These are phyloP conservation scores for Holacanthus passer DNA, from an alignment of 2,113 vertebrate species.

Conservation along the genomic window DNA sequence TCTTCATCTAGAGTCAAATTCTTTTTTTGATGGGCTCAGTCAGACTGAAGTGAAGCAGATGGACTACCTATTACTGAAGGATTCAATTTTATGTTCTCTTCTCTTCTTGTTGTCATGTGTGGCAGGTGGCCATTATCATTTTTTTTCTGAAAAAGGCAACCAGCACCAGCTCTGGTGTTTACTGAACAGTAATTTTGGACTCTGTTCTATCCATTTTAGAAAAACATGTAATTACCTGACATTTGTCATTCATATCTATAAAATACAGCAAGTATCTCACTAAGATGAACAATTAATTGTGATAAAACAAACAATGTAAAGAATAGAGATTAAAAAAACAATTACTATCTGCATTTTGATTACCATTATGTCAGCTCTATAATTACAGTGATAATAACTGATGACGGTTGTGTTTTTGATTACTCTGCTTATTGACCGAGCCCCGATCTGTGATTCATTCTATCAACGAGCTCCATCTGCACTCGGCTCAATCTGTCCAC, in stretches of 20 bases:
- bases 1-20: not conserved
- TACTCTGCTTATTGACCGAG: conserved; percentile 35
- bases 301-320: conserved; percentile 22
- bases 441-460: not conserved
- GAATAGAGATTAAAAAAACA: conserved; percentile 10
- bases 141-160: conserved; percentile 14
- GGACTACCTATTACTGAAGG: not conserved
- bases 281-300: conserved; percentile 8
- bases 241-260: conserved; percentile 31
- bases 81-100: conserved; percentile 26
- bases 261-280: conserved; percentile 7
- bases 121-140: conserved; percentile 31
- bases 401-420: conserved; percentile 55
- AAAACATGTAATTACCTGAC: conserved; percentile 22
- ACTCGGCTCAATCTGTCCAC: not conserved
- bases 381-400: conserved; percentile 45
- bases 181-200: conserved; percentile 32
- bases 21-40: not conserved
- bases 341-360: conserved; percentile 45
- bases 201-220: conserved; percentile 22
- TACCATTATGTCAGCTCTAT: conserved; percentile 38
- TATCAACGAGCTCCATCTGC: not conserved
- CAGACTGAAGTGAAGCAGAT: conserved; percentile 16
- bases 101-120: not conserved
- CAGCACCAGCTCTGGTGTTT: conserved; percentile 24